phyloP scores from a whole-genome alignment of 2,888 invertebrate genomes.

The Nezara viridula region DNA sequence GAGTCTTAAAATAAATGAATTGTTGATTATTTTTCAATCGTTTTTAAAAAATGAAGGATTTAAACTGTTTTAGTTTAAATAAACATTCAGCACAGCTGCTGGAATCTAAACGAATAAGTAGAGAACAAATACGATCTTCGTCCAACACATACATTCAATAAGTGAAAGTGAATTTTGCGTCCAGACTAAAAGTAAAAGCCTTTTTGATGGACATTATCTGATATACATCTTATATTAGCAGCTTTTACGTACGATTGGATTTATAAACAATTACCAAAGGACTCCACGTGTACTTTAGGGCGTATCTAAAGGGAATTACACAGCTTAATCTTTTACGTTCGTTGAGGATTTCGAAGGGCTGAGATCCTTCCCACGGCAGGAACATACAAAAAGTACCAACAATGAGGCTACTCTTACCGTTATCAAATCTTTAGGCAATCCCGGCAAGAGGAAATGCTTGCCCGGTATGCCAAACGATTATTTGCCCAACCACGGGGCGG shows the following conservation, averaged over 20 bases:
- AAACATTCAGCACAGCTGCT: no score
- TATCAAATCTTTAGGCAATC: slow-evolving; percentile 40
- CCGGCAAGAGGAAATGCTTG: neutral
- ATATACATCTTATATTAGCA: neutral
- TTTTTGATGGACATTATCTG: neutral
- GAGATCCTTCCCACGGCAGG: slow-evolving; percentile 31
- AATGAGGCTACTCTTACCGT: slow-evolving; percentile 39
- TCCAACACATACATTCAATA: no score
- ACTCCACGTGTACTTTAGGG: slow-evolving; percentile 43
- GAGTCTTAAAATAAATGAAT: no score
- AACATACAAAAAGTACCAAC: slow-evolving; percentile 14
- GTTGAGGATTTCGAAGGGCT: slow-evolving; percentile 26
- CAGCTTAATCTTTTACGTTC: slow-evolving; percentile 54
- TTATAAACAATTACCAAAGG: slow-evolving; percentile 18
- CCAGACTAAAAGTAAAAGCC: neutral
- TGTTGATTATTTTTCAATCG: no score
- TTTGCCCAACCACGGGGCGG: slow-evolving; percentile 4
- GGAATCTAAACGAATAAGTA: no score
- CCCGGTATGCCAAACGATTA: slow-evolving; percentile 14
- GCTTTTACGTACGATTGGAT: neutral
- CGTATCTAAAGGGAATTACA: slow-evolving; percentile 52
- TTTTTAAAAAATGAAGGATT: no score
- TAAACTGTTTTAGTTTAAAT: no score
- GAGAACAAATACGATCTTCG: no score
- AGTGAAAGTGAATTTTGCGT: neutral